Evolutionary conservation across 1,140 invertebrate genomes (phyloP).

Genomic region (Littorina saxatilis): DNA sequence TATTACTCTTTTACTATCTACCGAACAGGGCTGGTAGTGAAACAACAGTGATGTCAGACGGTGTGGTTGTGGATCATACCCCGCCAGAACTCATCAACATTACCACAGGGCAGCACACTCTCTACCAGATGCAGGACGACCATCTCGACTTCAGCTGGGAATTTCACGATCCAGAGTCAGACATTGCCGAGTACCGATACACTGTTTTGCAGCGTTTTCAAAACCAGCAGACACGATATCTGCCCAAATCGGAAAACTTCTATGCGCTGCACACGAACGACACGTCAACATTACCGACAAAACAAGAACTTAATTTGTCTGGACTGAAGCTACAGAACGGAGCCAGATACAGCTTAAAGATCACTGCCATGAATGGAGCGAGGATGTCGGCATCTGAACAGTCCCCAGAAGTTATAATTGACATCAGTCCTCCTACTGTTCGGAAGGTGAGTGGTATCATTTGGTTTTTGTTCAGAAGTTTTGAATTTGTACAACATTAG

Average conservation of each 20-base stretch:
- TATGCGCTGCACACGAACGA: constrained; percentile 1
- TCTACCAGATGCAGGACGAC: constrained; percentile 38
- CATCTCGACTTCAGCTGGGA: constrained; percentile 43
- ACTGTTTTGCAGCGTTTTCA: not conserved
- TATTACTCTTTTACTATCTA: too few species aligned
- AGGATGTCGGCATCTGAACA: constrained; percentile 34
- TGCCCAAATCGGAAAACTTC: constrained; percentile 32
- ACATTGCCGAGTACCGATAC: constrained; percentile 49
- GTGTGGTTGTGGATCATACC: constrained; percentile 53
- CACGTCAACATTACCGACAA: not conserved
- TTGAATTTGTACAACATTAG: not conserved
- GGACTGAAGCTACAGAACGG: constrained; percentile 41
- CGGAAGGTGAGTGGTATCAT: constrained; percentile 32
- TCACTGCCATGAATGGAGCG: constrained; percentile 49
- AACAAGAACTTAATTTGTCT: constrained; percentile 25
- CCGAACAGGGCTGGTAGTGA: constrained; percentile 42
- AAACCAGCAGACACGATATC: too few species aligned
- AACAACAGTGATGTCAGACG: constrained; percentile 34
- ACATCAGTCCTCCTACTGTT: constrained; percentile 44
- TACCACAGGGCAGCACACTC: constrained; percentile 11
- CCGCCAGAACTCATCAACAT: constrained; percentile 45
- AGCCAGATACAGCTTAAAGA: constrained; percentile 41
- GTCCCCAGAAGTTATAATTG: constrained; percentile 42
- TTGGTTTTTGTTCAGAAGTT: not conserved
- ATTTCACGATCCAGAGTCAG: constrained; percentile 52